Base-by-base conservation (phyloP, 2,797 vertebrate species). In the Melanotaenia nigrans region DNA sequence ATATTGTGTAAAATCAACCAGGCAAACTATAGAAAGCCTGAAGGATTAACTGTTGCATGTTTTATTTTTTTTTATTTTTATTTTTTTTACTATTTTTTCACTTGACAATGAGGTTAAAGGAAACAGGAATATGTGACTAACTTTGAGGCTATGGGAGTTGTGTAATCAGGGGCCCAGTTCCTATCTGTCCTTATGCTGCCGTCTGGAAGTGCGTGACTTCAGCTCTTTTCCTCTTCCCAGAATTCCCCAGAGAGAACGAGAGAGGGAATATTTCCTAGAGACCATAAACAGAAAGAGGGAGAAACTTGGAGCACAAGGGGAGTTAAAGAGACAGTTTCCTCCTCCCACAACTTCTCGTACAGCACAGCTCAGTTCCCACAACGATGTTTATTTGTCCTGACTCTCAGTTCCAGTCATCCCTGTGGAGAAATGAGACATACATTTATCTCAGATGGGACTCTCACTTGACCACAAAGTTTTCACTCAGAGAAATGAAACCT, bases 211-310 rank as follows among this genome's bases (percentile, higher is more conserved):
- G 58, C 30, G 68, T 89, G 87, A 91, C 79, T 71, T 88, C 82
- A 84, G 40, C 77, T 12, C 38, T 60, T 62, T 88, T 76, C 87
- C 79, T 85, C 70, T 90, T 90, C 90, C 84, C 88, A 86, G 73
- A 83, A 87, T 14, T 66, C 80, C 24, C 79, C 49, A 40, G 82
- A 73, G 81, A 36, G 82, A 73, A 78, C 0, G 35, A 24, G 66
- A 18, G 2, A 1, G 11, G 8, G 22, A n/a, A 30, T 55, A 60
- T 78, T 86, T 84, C 88, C 79, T 74, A 5, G 47, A 74, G 66
- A 47, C 65, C 67, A 53, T 30, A 54, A 25, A 18, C 58, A 65
- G 75, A 84, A 62, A 65, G 49, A 73, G 38, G 7, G 47, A 73
- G 60, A 65, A 6, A 18, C 30, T 3, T 66, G 2, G 56, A 60